Base-by-base conservation (phyloP, 2,797 vertebrate genomes). In the Antennarius maculatus region DNA sequence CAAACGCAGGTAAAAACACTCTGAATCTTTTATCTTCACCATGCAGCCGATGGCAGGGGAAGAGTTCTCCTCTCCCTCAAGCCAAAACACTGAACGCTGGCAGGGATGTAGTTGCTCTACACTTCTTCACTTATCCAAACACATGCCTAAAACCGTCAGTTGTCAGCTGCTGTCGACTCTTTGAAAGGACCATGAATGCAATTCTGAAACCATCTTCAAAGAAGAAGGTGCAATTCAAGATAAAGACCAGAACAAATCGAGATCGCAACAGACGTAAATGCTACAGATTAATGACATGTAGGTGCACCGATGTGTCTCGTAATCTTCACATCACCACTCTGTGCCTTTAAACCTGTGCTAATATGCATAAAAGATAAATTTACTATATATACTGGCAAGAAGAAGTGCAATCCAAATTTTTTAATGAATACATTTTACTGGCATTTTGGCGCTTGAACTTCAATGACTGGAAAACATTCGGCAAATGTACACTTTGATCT, bases 1-100 rank as follows among this genome's bases (percentile, higher is more conserved):
- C 77, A 88, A 85, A 85, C 69, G 60, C 74, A 82, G 71, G 81
- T 76, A 82, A 79, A 74, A 81, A 84, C 74, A 84, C 76, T 73
- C 61, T 3, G 85, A 90, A 91, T 92, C 89, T 93, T 93, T 94
- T 93, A 94, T 94, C 93, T 92, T 80, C 52, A 79, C 51, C 51
- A n/a, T 69, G 89, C 92, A 94, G 92, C 88, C 77, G 74, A 80
- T 50, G 69, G 77, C 86, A 81, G 83, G 80, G 88, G 87, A 84
- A 92, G 89, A 92, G 90, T 90, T 91, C 90, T 86, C 67, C 72
- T 69, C 82, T 85, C 81, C 85, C 82, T 87, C 83, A 88, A 82
- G 88, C 86, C 86, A 84, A 84, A 90, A 85, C 78, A 86, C 58
- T 41, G 71, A 80, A 69, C 27, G 61, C 73, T 68, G 76, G 61